Conservation (phyloP, 1,140 invertebrate species). For the Trichoplusia ni region DNA sequence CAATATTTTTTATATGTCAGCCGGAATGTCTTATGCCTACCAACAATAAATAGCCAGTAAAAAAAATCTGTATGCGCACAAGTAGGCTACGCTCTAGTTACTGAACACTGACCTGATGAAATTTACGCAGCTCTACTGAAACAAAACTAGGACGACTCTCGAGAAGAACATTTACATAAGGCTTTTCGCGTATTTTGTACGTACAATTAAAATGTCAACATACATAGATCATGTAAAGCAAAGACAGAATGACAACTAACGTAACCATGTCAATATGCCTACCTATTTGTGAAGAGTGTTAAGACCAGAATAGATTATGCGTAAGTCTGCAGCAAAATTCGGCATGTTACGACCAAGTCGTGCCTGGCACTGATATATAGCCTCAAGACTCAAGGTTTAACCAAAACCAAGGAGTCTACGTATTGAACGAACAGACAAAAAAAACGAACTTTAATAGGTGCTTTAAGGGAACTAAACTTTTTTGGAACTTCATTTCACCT, state of each 20-base stretch:
- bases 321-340: background rate
- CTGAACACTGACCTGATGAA: constrained; percentile 49
- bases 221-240: background rate
- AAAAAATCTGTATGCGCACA: constrained; percentile 15
- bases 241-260: background rate
- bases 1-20: background rate
- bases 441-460: no score
- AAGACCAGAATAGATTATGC: background rate
- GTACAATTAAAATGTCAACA: background rate
- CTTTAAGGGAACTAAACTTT: no score
- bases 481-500: no score
- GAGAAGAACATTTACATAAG: constrained; percentile 21
- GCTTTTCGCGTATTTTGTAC: background rate
- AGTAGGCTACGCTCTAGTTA: constrained; percentile 44
- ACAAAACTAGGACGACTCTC: constrained; percentile 36
- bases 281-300: no score
- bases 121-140: constrained; percentile 29
- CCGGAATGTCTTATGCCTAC: background rate
- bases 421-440: no score
- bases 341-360: background rate
- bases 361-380: background rate
- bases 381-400: no score
- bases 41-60: constrained; percentile 1
- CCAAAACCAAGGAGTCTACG: no score
- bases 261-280: no score